Evolutionary conservation across 2,797 vertebrate genomes (phyloP).

Genomic region (Telmatherina bonti): DNA sequence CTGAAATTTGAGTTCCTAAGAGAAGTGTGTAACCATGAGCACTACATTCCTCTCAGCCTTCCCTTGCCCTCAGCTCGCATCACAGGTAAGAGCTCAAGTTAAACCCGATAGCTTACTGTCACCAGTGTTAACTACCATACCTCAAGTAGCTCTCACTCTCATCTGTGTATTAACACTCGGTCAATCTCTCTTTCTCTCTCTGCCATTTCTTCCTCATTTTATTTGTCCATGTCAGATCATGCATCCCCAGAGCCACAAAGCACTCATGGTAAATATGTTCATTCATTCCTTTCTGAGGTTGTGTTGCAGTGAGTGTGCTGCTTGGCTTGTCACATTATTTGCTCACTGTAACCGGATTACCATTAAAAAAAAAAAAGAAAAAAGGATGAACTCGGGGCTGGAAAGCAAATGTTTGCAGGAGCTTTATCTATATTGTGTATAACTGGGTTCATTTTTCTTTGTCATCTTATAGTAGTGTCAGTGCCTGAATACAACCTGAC

Average conservation of each 20-base stretch:
- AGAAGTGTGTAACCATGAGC: constrained; percentile 97
- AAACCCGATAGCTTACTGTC: background rate
- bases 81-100: constrained; percentile 83
- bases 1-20: constrained; percentile 97
- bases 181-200: constrained; percentile 42
- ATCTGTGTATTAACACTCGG: constrained; percentile 67
- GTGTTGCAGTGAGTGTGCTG: constrained; percentile 26
- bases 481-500: constrained; percentile 97
- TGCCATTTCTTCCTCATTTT: constrained; percentile 44
- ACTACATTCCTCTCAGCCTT: constrained; percentile 95
- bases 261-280: constrained; percentile 83
- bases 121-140: constrained; percentile 40
- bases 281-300: constrained; percentile 46
- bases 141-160: constrained; percentile 48
- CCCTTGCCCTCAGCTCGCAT: constrained; percentile 92
- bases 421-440: constrained; percentile 16
- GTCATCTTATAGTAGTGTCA: constrained; percentile 36
- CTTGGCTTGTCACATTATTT: constrained; percentile 32
- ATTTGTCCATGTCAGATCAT: constrained; percentile 81
- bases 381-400: constrained; percentile 15
- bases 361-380: constrained; percentile 11
- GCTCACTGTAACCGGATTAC: constrained; percentile 28
- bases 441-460: constrained; percentile 23
- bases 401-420: constrained; percentile 38
- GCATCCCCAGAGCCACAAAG: constrained; percentile 79